Base-by-base conservation (phyloP, 2,797 vertebrate species). In the Chrysocyon brachyurus region DNA sequence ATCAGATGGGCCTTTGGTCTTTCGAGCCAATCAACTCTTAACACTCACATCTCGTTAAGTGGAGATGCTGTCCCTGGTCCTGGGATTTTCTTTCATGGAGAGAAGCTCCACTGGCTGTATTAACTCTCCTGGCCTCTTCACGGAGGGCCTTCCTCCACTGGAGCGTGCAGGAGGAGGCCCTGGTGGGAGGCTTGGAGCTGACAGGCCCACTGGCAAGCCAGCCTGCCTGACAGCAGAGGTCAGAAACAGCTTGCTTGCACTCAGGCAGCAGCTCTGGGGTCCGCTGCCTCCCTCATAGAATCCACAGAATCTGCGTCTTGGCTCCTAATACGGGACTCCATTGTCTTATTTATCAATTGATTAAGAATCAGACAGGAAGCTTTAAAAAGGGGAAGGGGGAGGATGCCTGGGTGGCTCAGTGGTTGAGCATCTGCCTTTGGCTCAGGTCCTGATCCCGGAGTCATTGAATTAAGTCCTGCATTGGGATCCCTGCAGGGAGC, bases 241-340 rank as follows among this genome's bases (percentile, higher is more conserved):
- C 21, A 15, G 49, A 66, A 33, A 28, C 49, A 63, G 7, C 33
- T 21, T 6, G 46, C 26, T 63, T 4, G 0, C 5, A 1, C 17
- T 72, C 1, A 0, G 61, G 3, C 7, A 3, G 49, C 17, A 7
- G 24, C 22, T 31, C 36, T 11, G 1, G 2, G 1, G 3, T 9
- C 40, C n/a, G 21, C 49, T 6, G 2, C 46, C 5, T 49, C 72
- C 66, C 21, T 56, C 28, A 26, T 21, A 15, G 46, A 33, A 6
- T 70, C 40, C n/a, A 28, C 28, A 15, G 46, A 33, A 12, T 70
- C 40, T 12, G 2, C 56, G 14, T 54, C 40, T 33, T 31, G n/a
- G 31, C 16, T 40, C n/a, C 54, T 8, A 33, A 26, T 3, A 14
- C 28, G 40, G 31, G 3, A 54, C 7, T 40, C 3, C 17, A 1